Evolutionary conservation across 2,888 invertebrate genomes (phyloP), one percentile per base, ranked within the genome.

Genomic region (Coenonympha glycerion): DNA sequence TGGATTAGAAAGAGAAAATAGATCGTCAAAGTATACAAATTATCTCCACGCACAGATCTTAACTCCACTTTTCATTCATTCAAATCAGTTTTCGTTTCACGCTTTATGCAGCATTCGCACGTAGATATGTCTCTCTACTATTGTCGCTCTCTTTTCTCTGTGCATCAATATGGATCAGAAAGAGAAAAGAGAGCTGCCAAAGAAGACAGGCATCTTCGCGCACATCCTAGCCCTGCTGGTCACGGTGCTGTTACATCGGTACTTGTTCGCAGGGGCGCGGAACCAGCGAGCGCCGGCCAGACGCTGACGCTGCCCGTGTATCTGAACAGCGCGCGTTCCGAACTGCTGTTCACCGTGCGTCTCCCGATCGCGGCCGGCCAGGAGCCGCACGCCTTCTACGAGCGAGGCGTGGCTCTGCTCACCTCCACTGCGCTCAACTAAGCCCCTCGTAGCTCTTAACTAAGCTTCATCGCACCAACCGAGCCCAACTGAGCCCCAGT

Each of bases 381-480:
- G 74, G 96, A 96, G 71, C 94, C 93, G 47, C 97, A 97, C 77
- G 96, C 96, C 77, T 99, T 99, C 90, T 99, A 98, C 85, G 98
- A 99, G 83, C 90, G 99, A 47, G 99, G 99, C 61, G 99, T 99
- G 18, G 99, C 99, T 41, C 90, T 99, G 36, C 91, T 98, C 69
- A 96, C 97, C 16, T 98, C 98, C 34, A 96, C 96, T 31, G 92
- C 95, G 57, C 91, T 97, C 63, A 95, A 95, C 79, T 94, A 90
- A 56, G 11, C 19, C 36, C 31, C n/a, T n/a, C 33, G 31, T 40
- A 24, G 47, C 39, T 6, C 34, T 18, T 11, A 26, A 9, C 30
- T 30, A 13, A 30, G 28, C 28, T 2, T 4, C 2, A 11, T 28
- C 11, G 28, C 3, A 11, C 28, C 28, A n/a, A 9, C 11, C 11